These are phyloP conservation scores for Octodonta nipae DNA, from an alignment of 2,888 invertebrate genomes.

Conservation along the genomic window DNA sequence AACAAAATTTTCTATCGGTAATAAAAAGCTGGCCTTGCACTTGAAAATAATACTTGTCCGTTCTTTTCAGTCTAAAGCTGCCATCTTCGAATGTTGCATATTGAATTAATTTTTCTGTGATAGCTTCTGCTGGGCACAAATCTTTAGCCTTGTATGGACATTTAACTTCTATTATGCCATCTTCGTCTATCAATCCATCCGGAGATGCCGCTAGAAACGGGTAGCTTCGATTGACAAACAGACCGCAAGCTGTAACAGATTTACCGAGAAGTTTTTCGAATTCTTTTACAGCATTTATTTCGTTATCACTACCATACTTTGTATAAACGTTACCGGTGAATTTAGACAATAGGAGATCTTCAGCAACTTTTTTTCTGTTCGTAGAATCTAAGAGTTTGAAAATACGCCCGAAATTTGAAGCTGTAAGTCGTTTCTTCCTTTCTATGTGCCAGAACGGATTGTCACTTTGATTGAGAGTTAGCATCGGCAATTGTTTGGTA, in stretches of 20 bases:
- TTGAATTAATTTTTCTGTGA: slow-evolving; percentile 14
- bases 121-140: slow-evolving; percentile 15
- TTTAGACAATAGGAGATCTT: slow-evolving; percentile 14
- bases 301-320: slow-evolving; percentile 18
- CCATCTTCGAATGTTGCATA: slow-evolving; percentile 15
- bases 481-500: slow-evolving; percentile 12
- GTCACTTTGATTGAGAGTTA: slow-evolving; percentile 17
- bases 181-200: slow-evolving; percentile 17
- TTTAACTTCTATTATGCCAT: slow-evolving; percentile 21
- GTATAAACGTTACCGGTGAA: slow-evolving; percentile 20
- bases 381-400: slow-evolving; percentile 17
- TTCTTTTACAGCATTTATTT: slow-evolving; percentile 14
- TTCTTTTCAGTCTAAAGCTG: slow-evolving; percentile 13
- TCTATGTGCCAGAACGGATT: slow-evolving; percentile 20
- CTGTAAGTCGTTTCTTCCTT: slow-evolving; percentile 22
- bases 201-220: slow-evolving; percentile 21
- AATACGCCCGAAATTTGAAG: slow-evolving; percentile 24
- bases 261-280: slow-evolving; percentile 16
- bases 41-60: slow-evolving; percentile 21
- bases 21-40: slow-evolving; percentile 22
- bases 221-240: slow-evolving; percentile 16
- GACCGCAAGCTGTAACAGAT: slow-evolving; percentile 15
- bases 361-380: slow-evolving; percentile 13
- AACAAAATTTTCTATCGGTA: slow-evolving; percentile 17
- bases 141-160: slow-evolving; percentile 21